Evolutionary conservation across 2,888 invertebrate genomes (phyloP).

Genomic region (Drosophila histrio): DNA sequence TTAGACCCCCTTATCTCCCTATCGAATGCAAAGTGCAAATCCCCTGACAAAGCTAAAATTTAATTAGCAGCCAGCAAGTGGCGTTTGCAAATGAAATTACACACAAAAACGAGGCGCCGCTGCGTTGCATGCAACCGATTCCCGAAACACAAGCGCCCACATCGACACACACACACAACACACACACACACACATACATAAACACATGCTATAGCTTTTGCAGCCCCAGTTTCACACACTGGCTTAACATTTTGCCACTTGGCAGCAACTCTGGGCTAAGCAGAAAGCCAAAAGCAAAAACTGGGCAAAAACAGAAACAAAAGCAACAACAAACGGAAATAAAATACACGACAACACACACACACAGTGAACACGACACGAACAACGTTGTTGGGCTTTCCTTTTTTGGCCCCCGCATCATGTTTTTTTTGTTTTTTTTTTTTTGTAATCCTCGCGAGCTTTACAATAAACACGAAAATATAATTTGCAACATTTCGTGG

Average conservation of each 20-base stretch:
- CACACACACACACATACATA: neutral
- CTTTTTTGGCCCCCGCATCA: conserved; percentile 17
- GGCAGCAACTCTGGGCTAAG: conserved; percentile 53
- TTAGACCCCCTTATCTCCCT: neutral
- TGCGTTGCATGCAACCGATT: conserved; percentile 55
- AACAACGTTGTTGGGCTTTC: conserved; percentile 27
- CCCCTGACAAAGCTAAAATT: conserved; percentile 77
- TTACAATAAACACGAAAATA: conserved; percentile 77
- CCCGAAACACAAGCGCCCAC: conserved; percentile 26
- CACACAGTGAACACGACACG: conserved; percentile 34
- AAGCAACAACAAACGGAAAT: conserved; percentile 52
- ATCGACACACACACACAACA: neutral
- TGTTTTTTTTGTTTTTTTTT: conserved; percentile 24
- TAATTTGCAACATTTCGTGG: conserved; percentile 67
- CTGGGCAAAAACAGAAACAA: conserved; percentile 2
- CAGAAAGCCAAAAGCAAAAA: conserved; percentile 34
- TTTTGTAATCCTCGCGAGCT: conserved; percentile 71
- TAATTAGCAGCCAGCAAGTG: conserved; percentile 77
- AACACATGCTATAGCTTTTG: conserved; percentile 22
- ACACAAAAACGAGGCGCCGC: conserved; percentile 56
- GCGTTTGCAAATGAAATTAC: conserved; percentile 76
- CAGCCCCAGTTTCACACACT: conserved; percentile 52
- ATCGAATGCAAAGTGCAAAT: conserved; percentile 57
- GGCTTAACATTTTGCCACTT: conserved; percentile 75
- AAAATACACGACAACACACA: conserved; percentile 64